Evolutionary conservation across 1,140 invertebrate genomes (phyloP).

Genomic region (Philaenus spumarius): DNA sequence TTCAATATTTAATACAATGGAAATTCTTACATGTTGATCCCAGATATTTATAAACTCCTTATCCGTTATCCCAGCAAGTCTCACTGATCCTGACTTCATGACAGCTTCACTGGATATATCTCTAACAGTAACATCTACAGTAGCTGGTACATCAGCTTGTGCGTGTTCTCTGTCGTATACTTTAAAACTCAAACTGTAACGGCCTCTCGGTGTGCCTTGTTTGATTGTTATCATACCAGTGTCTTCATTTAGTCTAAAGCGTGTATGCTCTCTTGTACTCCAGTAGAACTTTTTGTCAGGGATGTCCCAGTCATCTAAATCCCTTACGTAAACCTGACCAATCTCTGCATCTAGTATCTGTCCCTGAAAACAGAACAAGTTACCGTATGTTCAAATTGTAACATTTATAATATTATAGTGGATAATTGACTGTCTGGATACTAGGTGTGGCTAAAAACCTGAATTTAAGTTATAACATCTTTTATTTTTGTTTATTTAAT

Average conservation of each 20-base stretch:
- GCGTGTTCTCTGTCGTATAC: conserved; percentile 82
- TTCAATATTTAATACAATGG: not conserved
- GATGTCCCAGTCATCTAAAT: conserved; percentile 94
- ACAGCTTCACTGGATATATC: conserved; percentile 93
- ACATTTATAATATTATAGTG: too few relatives aligned
- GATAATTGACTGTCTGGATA: too few relatives aligned
- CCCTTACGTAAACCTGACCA: conserved; percentile 90
- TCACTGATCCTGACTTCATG: conserved; percentile 85
- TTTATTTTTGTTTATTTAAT: too few relatives aligned
- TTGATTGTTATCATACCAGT: conserved; percentile 92
- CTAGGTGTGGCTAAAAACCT: too few relatives aligned
- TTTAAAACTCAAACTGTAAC: conserved; percentile 77
- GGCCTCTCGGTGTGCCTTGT: conserved; percentile 78
- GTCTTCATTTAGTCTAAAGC: conserved; percentile 80
- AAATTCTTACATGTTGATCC: conserved; percentile 64
- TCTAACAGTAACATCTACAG: conserved; percentile 85
- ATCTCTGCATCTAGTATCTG: conserved; percentile 87
- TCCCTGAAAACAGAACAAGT: conserved; percentile 51
- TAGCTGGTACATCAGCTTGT: conserved; percentile 81
- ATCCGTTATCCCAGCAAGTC: conserved; percentile 88
- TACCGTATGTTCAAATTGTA: too few relatives aligned
- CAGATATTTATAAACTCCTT: conserved; percentile 92
- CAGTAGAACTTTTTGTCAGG: conserved; percentile 94
- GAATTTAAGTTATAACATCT: too few relatives aligned
- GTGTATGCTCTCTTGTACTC: conserved; percentile 69